Evolutionary conservation across 2,888 invertebrate genomes (phyloP).

Genomic region (Platerodrilus igneus): DNA sequence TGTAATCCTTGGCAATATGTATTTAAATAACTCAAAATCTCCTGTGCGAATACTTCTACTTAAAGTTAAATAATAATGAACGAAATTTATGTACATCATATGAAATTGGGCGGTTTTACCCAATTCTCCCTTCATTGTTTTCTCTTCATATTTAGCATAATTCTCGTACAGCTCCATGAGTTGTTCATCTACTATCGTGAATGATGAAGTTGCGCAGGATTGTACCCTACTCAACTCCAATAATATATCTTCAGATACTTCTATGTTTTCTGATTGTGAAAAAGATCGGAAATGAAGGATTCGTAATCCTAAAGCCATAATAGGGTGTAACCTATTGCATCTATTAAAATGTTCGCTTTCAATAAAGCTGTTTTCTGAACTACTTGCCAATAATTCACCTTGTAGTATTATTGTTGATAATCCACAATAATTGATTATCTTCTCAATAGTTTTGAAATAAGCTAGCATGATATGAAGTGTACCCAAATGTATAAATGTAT

Average conservation of each 20-base stretch:
- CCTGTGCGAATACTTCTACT: constrained; percentile 3
- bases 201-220: no score
- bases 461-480: constrained; percentile 35
- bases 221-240: no score
- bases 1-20: background rate
- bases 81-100: constrained; percentile 28
- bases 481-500: constrained; percentile 38
- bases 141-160: constrained; percentile 18
- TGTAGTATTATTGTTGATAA: constrained; percentile 26
- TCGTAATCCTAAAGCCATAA: constrained; percentile 14
- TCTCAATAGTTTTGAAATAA: constrained; percentile 32
- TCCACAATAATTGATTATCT: constrained; percentile 28
- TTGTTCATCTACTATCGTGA: no score
- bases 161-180: background rate
- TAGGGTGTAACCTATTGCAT: constrained; percentile 31
- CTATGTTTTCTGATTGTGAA: background rate
- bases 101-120: constrained; percentile 36
- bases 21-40: background rate
- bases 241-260: background rate
- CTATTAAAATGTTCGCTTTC: constrained; percentile 34
- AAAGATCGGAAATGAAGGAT: constrained; percentile 2
- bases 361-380: constrained; percentile 30
- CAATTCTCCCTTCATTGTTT: constrained; percentile 29
- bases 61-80: constrained; percentile 1
- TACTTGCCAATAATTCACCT: constrained; percentile 30